Percentiles rank a stretch among this genome's conserved stretches.
These are phyloP conservation scores for Xenotilapia longispinis DNA, from an alignment of 2,113 vertebrate species.

Conservation along the genomic window DNA sequence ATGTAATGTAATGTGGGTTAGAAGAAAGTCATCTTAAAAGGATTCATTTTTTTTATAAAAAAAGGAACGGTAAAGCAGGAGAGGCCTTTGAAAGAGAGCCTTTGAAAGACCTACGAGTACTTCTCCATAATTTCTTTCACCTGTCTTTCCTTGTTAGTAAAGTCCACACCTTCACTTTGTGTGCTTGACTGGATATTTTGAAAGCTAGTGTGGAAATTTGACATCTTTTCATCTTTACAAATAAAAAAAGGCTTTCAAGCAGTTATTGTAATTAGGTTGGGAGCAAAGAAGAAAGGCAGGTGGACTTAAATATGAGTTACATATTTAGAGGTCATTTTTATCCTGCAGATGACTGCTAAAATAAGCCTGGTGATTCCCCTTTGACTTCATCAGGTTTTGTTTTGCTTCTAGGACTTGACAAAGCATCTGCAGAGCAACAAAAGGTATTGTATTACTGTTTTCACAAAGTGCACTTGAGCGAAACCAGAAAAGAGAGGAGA, in stretches of 20 bases:
- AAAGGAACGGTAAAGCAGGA: not conserved
- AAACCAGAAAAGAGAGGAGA: not conserved
- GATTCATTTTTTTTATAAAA: not conserved
- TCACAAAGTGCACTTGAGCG: not conserved
- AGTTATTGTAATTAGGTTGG: not conserved
- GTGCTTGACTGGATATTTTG: not conserved
- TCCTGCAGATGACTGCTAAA: not conserved
- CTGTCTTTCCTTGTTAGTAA: not conserved
- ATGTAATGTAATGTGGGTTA: not conserved
- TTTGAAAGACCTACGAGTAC: not conserved
- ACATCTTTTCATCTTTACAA: not conserved
- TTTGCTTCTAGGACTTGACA: not conserved
- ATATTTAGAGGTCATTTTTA: not conserved
- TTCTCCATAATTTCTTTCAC: not conserved
- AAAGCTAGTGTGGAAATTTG: not conserved
- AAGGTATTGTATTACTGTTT: not conserved
- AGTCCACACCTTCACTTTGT: not conserved
- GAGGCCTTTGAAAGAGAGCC: not conserved
- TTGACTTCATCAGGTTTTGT: not conserved
- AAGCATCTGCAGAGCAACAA: not conserved
- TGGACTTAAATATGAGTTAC: not conserved
- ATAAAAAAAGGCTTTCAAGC: not conserved
- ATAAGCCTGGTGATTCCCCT: not conserved
- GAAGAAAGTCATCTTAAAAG: not conserved
- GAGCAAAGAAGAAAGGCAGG: not conserved